phyloP scores from a whole-genome alignment of 2,797 vertebrate species.

The Choloepus didactylus region DNA sequence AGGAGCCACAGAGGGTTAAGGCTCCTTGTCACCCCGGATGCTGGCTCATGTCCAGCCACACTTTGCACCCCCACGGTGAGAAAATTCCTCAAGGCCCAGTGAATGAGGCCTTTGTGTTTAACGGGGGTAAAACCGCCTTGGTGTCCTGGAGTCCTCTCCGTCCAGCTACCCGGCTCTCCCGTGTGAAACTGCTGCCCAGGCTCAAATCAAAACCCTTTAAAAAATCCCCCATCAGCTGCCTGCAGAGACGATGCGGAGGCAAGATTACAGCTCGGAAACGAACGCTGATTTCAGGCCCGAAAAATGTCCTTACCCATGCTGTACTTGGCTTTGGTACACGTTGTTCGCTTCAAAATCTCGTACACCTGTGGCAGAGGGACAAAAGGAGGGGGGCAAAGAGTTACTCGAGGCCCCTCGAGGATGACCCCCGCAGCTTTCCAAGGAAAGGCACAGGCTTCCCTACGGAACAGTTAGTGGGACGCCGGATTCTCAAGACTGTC shows the following conservation, averaged over 20 bases:
- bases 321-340: conserved; percentile 93
- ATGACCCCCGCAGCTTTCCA: no score
- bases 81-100: neutral
- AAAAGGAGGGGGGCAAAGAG: conserved; percentile 38
- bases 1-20: neutral
- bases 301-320: conserved; percentile 93
- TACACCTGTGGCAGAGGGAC: conserved; percentile 91
- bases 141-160: neutral
- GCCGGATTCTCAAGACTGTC: neutral
- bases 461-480: no score
- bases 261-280: conserved; percentile 51
- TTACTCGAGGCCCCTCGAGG: neutral
- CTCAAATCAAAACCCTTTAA: conserved; percentile 53
- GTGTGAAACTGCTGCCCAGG: conserved; percentile 33
- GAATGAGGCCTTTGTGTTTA: neutral
- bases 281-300: conserved; percentile 55
- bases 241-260: conserved; percentile 25
- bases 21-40: neutral
- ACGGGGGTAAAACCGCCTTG: neutral
- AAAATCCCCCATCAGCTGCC: conserved; percentile 43
- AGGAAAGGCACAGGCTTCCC: neutral
- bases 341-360: conserved; percentile 96
- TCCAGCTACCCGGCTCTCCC: neutral
- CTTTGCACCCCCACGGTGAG: rapidly evolving
- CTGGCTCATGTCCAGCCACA: neutral